Conservation (phyloP, 2,888 invertebrate species). For the Tetranychus piercei region DNA sequence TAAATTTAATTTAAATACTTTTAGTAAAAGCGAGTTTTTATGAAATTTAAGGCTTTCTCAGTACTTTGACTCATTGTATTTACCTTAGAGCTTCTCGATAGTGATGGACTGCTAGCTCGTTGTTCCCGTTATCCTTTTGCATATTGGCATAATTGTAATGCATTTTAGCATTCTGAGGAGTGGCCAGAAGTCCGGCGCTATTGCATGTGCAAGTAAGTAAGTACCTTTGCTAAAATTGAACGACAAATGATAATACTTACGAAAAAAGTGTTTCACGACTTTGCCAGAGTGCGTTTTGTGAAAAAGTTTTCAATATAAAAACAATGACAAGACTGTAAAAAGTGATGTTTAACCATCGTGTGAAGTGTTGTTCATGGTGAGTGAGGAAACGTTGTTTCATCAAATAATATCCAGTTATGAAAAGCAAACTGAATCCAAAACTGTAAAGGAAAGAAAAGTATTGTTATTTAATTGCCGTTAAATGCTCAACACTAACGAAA, state of each 20-base stretch:
- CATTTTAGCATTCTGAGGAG: constrained; percentile 71
- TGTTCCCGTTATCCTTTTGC: constrained; percentile 53
- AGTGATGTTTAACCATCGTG: constrained; percentile 17
- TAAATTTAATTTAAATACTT: too few relatives aligned
- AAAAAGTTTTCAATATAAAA: constrained; percentile 47
- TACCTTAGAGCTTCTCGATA: constrained; percentile 60
- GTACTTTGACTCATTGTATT: background rate
- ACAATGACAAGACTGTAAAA: constrained; percentile 17
- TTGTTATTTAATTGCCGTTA: background rate
- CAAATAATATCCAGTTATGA: constrained; percentile 44
- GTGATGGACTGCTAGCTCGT: constrained; percentile 52
- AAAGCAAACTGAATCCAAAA: constrained; percentile 56
- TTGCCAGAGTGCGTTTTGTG: constrained; percentile 56
- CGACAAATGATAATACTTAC: constrained; percentile 36
- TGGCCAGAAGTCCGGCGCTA: constrained; percentile 57
- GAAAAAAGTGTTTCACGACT: constrained; percentile 55
- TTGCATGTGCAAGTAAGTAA: constrained; percentile 28
- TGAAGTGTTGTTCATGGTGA: background rate
- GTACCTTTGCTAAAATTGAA: too few relatives aligned
- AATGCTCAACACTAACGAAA: too few relatives aligned
- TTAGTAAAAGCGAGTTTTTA: too few relatives aligned
- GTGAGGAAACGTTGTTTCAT: background rate
- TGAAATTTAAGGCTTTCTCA: background rate
- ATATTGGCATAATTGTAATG: constrained; percentile 78
- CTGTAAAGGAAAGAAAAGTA: constrained; percentile 35